phyloP scores from a whole-genome alignment of 2,797 vertebrate species.

The Mormyrops attenuatus region DNA sequence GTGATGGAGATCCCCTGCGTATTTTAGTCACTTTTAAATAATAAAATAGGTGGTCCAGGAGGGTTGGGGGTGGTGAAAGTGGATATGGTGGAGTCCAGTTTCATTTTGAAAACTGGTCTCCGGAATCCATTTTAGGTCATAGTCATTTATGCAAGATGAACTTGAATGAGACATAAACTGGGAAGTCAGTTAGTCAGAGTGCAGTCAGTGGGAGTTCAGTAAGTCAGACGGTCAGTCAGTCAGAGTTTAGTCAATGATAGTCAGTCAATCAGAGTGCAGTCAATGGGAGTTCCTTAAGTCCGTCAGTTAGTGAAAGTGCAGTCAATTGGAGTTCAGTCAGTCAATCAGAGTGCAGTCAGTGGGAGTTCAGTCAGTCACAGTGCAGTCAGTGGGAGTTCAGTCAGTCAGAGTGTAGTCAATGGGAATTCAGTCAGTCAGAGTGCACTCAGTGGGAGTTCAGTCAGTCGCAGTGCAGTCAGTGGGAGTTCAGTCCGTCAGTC shows the following conservation, averaged over 20 bases:
- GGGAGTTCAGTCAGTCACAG: background rate
- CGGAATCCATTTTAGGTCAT: background rate
- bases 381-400: background rate
- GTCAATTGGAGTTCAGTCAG: background rate
- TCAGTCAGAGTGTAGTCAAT: background rate
- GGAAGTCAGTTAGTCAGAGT: background rate
- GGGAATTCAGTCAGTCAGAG: background rate
- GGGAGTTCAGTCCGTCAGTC: background rate
- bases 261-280: background rate
- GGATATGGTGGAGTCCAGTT: background rate
- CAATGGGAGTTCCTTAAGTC: background rate
- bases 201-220: background rate
- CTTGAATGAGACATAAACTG: background rate
- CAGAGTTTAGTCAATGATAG: background rate
- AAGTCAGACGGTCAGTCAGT: background rate
- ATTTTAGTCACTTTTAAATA: conserved; percentile 14
- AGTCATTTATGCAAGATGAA: background rate
- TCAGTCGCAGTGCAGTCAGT: background rate
- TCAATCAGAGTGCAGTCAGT: background rate
- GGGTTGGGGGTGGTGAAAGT: background rate
- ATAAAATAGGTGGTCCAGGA: background rate
- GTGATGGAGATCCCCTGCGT: background rate
- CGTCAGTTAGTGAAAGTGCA: background rate
- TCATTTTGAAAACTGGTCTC: background rate
- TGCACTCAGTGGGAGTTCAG: background rate